phyloP scores from a whole-genome alignment of 2,113 vertebrate species.

The Pedionomus torquatus region DNA sequence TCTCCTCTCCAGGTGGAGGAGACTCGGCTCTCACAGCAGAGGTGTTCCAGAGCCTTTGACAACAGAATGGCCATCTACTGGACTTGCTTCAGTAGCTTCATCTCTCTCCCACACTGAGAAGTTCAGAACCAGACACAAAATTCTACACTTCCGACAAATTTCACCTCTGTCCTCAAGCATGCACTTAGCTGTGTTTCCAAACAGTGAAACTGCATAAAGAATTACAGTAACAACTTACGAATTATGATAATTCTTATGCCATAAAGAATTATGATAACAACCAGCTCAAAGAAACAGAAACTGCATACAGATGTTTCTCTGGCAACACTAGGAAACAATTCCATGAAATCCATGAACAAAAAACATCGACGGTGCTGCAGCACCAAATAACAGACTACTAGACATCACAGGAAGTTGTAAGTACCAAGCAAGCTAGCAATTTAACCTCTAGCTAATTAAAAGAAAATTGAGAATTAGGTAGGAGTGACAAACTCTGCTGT shows the following conservation, averaged over 20 bases:
- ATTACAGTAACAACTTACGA: not conserved
- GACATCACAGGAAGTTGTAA: not conserved
- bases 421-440: not conserved
- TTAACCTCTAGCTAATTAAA: not conserved
- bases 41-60: not conserved
- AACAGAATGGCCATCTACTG: not conserved
- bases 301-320: not conserved
- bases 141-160: not conserved
- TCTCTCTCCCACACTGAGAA: not conserved
- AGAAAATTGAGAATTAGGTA: not conserved
- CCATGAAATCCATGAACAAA: not conserved
- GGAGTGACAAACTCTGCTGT: not conserved
- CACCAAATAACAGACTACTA: not conserved
- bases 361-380: not conserved
- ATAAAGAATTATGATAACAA: not conserved
- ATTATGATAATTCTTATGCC: not conserved
- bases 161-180: not conserved
- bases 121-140: not conserved
- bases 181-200: not conserved
- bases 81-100: not conserved
- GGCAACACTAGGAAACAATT: not conserved
- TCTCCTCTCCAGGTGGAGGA: not conserved
- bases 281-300: not conserved
- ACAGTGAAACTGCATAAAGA: not conserved
- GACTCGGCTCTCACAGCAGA: not conserved